Base-by-base conservation (phyloP, 1,140 invertebrate genomes). In the Drosophila erecta region DNA sequence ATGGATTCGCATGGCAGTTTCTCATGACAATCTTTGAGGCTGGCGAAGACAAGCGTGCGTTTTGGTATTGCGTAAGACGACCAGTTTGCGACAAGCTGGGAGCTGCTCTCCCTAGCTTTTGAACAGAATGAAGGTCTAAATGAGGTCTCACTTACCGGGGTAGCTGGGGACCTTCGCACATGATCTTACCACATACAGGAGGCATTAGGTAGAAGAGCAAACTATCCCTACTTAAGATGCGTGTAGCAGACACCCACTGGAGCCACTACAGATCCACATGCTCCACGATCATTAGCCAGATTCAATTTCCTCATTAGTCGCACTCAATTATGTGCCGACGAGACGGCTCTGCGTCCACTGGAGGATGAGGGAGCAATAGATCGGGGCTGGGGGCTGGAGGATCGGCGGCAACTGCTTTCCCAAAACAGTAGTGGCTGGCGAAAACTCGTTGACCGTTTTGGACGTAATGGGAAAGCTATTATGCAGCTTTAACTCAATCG, bases 291-390 rank as follows among this genome's bases (percentile, higher is more conserved):
- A 67, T 73, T 66, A 64, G 54, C 15, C n/a, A 43, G 62, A 49
- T 66, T 66, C 61, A 56, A 87, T 89, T 89, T 89, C 84, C 84
- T 89, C 85, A 89, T 89, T 89, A 89, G 65, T 66, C 41, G 60
- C 84, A 90, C 69, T 89, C 84, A 89, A 89, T 90, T 90, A 89
- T 65, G 73, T 75, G 64, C 49, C 56, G 65, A 56, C 62, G 50
- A 60, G 37, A 12, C 67, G 35, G 50, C 69, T 51, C 12, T 40
- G 43, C 53, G 55, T 40, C 40, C 54, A 71, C 11, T 24, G 37
- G 49, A n/a, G 46, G 64, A 43, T 20, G 44, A 20, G 46, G 55
- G 38, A 70, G 51, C 38, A 10, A 51, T 12, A 10, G 46, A 12
- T 20, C 22, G 54, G 17, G 22, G 24, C 20, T 24, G 33, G 37